Base-by-base conservation (phyloP, 1,140 invertebrate genomes). In the Tetraneura akinire region DNA sequence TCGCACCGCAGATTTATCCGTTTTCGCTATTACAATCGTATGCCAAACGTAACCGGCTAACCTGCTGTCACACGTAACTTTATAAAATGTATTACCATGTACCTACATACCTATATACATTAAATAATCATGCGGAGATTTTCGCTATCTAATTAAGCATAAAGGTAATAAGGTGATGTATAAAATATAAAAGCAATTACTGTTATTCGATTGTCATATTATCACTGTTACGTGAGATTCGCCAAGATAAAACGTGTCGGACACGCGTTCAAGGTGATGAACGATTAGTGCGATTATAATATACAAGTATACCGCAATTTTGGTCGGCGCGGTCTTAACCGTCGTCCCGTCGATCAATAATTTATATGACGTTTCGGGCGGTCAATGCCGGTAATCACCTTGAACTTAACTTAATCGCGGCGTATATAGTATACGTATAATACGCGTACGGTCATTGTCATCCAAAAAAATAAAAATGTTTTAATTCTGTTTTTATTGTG, bases 301-400 rank as follows among this genome's bases (percentile, higher is more conserved):
- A 26, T 60, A 26, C 8, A 16, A 16, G 1, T 1, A 29, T 26
- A 60, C 14, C 26, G 1, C 4, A 14, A 13, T 1, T 26, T 23
- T 26, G 14, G 13, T n/a, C n/a, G n/a, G n/a, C n/a, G n/a, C n/a
- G n/a, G n/a, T n/a, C n/a, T 57, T 23, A 57, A 14, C 23, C 21
- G 55, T 14, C 21, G 26, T 83, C 37, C 21, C 47, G 21, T 71
- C 42, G 21, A 21, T 49, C 42, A 21, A 47, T 4, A 37, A n/a
- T 70, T 42, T 42, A 42, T 13, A 71, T 29, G 4, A 14, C 21
- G 21, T 47, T 45, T 71, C 16, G 5, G 5, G 13, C 42, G 68
- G 49, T 23, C 49, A 51, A 51, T 71, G 68, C 42, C 68, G 8
- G 68, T 26, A 11, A 23, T 45, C 23, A 26, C 68, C 68, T 71